Base-by-base conservation (phyloP, 2,113 vertebrate genomes). In the Podarcis muralis region DNA sequence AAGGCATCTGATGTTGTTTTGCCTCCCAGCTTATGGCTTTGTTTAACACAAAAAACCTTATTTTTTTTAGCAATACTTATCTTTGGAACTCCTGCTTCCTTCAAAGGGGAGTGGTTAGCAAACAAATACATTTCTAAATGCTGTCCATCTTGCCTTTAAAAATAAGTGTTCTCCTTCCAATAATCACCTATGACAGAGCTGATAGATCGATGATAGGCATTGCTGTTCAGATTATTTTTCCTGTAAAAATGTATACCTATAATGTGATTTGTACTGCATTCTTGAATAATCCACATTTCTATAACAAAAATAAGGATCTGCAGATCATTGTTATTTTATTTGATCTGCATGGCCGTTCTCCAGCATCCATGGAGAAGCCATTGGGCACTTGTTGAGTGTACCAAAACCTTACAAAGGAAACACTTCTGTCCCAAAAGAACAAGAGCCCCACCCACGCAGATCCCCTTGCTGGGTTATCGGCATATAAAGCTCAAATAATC, bases 41-140 rank as follows among this genome's bases (percentile, higher is more conserved):
- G 62, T 35, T 79, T 80, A n/a, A 22, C 22, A 78, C 88, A 8
- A 40, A 88, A 86, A 16, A 7, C 6, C 79, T 66, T 81, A 86
- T 71, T 92, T 40, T 40, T 72, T 16, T 79, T 87, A 92, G 88
- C 74, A 84, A 81, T 81, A 89, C 86, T 72, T 92, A 87, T 18
- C 27, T 93, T 91, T 91, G 27, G 69, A 76, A 86, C 82, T 87
- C 92, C 91, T 93, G 59, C 92, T 91, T 93, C 90, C 81, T 91
- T 91, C 81, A 37, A 93, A 71, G 85, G 87, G 81, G 92, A 75
- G 86, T 86, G 84, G 91, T 65, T 86, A 93, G 88, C 71, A 93
- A 91, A 43, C 59, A 93, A 92, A n/a, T 59, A 11, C 37, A 74
- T 86, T 40, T 74, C 80, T 27, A 59, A 86, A n/a, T 90, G 59